phyloP scores from a whole-genome alignment of 30 jellyfish, hydroid and myxozoan genomes.

The Pelagia noctiluca region DNA sequence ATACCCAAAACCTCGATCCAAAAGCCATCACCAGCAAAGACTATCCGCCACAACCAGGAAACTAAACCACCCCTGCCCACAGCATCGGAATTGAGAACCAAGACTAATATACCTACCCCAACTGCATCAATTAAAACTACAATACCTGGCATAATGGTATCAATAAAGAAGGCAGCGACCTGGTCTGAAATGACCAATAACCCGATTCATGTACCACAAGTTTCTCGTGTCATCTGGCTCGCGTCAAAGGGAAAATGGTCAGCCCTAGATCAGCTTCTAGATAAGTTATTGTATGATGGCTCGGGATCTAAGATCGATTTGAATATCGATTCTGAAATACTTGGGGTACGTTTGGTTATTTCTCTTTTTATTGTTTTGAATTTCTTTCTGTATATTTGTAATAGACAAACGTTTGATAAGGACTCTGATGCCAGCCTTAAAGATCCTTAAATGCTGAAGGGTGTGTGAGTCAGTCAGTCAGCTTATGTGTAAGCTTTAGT shows the following conservation, averaged over 20 bases:
- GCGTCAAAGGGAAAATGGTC: conserved; percentile 60
- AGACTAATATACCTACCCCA: not conserved
- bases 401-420: no score
- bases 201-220: conserved; percentile 56
- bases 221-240: conserved; percentile 64
- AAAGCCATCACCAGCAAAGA: no score
- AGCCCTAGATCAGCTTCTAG: conserved; percentile 67
- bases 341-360: conserved; percentile 54
- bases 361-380: no score
- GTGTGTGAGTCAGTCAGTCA: no score
- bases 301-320: conserved; percentile 43
- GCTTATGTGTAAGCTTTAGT: no score
- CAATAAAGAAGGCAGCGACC: conserved; percentile 56
- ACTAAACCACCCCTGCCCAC: conserved; percentile 1
- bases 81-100: not conserved
- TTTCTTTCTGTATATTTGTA: no score
- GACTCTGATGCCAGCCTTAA: no score
- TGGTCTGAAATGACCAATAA: conserved; percentile 58
- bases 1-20: no score
- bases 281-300: conserved; percentile 50
- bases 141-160: conserved; percentile 26
- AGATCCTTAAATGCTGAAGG: no score
- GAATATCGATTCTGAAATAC: conserved; percentile 45
- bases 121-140: conserved; percentile 45
- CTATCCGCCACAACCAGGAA: no score